phyloP scores from a whole-genome alignment of 1,140 invertebrate genomes.

The Schlechtendalia chinensis region DNA sequence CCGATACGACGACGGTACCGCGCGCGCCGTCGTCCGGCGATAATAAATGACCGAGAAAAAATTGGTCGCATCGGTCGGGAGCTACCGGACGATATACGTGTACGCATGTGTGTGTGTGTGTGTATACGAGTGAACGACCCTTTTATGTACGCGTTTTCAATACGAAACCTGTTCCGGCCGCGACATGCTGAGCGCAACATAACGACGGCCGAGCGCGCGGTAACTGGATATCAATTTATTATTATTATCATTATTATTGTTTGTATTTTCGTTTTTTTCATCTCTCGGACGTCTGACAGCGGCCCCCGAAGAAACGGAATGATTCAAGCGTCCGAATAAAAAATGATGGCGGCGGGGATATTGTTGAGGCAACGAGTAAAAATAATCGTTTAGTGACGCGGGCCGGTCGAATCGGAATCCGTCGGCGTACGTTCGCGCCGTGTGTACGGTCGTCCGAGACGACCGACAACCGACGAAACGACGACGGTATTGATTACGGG shows the following conservation, averaged over 20 bases:
- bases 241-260: too few species aligned
- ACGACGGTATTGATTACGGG: too few species aligned
- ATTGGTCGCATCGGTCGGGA: background rate
- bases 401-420: too few species aligned
- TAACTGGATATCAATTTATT: conserved; percentile 21
- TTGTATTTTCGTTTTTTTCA: background rate
- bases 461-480: too few species aligned
- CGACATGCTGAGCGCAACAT: conserved; percentile 29
- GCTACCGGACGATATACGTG: conserved; percentile 41
- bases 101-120: too few species aligned
- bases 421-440: too few species aligned
- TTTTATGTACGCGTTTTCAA: conserved; percentile 15
- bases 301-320: conserved; percentile 12
- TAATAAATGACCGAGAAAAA: conserved; percentile 18
- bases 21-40: background rate
- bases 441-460: too few species aligned
- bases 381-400: too few species aligned
- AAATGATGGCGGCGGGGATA: background rate
- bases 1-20: too few species aligned
- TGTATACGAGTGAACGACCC: conserved; percentile 48
- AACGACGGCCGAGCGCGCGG: background rate
- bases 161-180: conserved; percentile 34
- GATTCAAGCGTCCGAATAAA: conserved; percentile 10
- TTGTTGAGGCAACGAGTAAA: too few species aligned
- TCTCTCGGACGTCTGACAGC: conserved; percentile 4